Evolutionary conservation across 2,113 vertebrate genomes (phyloP).

Genomic region (Phyllopteryx taeniolatus): DNA sequence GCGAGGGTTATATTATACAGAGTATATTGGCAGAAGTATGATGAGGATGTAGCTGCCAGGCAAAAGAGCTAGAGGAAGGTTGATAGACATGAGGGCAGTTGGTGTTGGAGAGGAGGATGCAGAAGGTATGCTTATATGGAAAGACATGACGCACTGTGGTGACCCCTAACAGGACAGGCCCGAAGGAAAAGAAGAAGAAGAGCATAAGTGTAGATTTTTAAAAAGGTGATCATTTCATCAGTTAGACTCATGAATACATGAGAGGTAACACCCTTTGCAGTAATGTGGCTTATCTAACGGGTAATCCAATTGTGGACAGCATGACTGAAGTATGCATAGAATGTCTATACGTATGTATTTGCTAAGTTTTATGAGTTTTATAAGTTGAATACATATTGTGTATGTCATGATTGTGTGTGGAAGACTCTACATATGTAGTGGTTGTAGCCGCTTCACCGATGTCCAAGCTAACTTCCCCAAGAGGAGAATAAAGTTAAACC

Average conservation of each 20-base stretch:
- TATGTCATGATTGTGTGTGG: not conserved
- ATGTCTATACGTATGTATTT: not conserved
- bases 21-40: too few species aligned
- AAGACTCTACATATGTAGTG: not conserved
- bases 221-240: not conserved
- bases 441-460: not conserved
- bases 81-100: too few species aligned
- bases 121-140: too few species aligned
- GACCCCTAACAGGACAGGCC: too few species aligned
- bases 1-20: too few species aligned
- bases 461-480: not conserved
- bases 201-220: too few species aligned
- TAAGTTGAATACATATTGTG: not conserved
- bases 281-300: not conserved
- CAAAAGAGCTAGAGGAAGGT: too few species aligned
- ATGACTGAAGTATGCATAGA: not conserved
- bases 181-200: too few species aligned
- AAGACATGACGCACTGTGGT: too few species aligned
- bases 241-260: not conserved
- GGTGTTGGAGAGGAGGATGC: too few species aligned
- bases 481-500: not conserved
- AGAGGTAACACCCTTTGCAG: not conserved
- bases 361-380: not conserved
- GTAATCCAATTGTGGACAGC: not conserved
- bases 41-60: too few species aligned